phyloP scores from a whole-genome alignment of 2,888 invertebrate genomes.

The Helicoverpa assulta region DNA sequence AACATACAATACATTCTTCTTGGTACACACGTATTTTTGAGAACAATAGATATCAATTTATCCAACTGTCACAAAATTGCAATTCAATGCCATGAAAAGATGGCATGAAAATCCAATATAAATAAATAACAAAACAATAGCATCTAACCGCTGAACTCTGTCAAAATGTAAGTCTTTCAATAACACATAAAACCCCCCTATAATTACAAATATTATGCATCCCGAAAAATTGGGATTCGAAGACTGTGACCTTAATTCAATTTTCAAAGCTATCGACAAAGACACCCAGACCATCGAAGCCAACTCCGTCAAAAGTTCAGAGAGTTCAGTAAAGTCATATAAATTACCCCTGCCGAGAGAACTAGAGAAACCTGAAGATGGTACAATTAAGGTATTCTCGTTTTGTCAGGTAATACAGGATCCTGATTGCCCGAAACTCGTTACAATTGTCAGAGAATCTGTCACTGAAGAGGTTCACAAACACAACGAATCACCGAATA shows the following conservation, averaged over 20 bases:
- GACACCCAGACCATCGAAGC: slow-evolving; percentile 67
- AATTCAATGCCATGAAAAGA: not conserved
- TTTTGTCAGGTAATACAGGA: slow-evolving; percentile 67
- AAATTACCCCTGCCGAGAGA: slow-evolving; percentile 56
- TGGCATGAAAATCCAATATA: slow-evolving; percentile 6
- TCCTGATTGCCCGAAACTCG: slow-evolving; percentile 57
- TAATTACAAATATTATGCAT: slow-evolving; percentile 67
- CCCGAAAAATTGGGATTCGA: slow-evolving; percentile 58
- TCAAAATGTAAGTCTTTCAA: slow-evolving; percentile 51
- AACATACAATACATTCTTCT: slow-evolving; percentile 12
- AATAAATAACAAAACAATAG: slow-evolving; percentile 10
- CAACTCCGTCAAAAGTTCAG: not conserved
- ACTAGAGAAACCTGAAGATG: slow-evolving; percentile 38
- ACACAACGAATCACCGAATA: slow-evolving; percentile 38
- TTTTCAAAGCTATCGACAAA: slow-evolving; percentile 59
- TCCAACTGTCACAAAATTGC: slow-evolving; percentile 13
- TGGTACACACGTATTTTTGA: slow-evolving; percentile 6
- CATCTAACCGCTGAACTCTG: not conserved
- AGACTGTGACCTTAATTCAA: slow-evolving; percentile 48
- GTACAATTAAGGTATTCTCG: slow-evolving; percentile 64
- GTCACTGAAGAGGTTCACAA: slow-evolving; percentile 64
- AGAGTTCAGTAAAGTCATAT: slow-evolving; percentile 14
- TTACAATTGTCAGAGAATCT: slow-evolving; percentile 67
- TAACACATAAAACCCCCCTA: slow-evolving; percentile 7
- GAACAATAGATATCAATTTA: slow-evolving; percentile 21